These are phyloP conservation scores for Platycheirus rosarum DNA, from an alignment of 2,888 invertebrate species.

Conservation along the genomic window DNA sequence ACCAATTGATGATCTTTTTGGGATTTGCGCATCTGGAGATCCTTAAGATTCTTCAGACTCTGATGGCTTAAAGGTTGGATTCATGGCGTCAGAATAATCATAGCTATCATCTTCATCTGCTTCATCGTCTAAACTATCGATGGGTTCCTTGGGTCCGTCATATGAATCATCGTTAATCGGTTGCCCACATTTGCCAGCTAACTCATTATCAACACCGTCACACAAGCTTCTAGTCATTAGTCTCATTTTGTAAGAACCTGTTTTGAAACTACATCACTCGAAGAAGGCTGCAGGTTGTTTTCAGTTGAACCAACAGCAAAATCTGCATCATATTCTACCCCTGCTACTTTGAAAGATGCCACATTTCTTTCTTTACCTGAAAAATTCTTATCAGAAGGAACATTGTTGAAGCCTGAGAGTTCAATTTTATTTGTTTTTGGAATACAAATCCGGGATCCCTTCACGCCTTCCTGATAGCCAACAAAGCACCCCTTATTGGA, in stretches of 20 bases:
- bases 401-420: neutral
- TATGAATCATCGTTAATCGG: neutral
- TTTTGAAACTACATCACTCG: neutral
- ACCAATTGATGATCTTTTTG: neutral
- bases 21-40: neutral
- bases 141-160: neutral
- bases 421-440: neutral
- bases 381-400: neutral
- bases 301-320: neutral
- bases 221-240: neutral
- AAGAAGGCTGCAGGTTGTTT: neutral
- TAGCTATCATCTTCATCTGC: neutral
- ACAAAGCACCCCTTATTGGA: neutral
- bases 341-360: neutral
- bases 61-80: neutral
- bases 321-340: neutral
- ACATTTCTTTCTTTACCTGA: neutral
- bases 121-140: neutral
- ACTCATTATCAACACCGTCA: neutral
- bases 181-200: neutral
- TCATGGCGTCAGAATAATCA: neutral
- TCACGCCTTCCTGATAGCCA: constrained; percentile 3
- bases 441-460: neutral
- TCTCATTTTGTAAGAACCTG: neutral
- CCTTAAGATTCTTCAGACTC: neutral